A percentile compares a stretch with the other conserved stretches of the same genome.
These are phyloP conservation scores for Caenorhabditis japonica DNA, from an alignment of 2,888 invertebrate species.

Conservation along the genomic window DNA sequence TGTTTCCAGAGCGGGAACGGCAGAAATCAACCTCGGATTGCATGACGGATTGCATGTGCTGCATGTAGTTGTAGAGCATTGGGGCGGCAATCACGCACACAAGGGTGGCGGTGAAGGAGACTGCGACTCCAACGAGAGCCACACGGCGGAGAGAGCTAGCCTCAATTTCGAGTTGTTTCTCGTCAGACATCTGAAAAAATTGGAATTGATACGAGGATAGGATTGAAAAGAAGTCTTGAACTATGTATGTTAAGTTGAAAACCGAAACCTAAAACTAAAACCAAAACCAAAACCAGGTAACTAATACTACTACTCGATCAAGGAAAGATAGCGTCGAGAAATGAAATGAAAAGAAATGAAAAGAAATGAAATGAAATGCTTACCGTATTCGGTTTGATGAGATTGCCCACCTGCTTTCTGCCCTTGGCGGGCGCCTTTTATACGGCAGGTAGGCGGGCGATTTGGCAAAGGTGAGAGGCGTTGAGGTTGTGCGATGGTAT, in stretches of 20 bases:
- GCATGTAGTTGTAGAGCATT: slow-evolving; percentile 75
- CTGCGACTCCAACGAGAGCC: slow-evolving; percentile 71
- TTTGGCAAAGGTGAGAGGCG: slow-evolving; percentile 47
- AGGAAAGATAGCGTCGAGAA: slow-evolving; percentile 12
- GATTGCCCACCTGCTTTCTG: slow-evolving; percentile 59
- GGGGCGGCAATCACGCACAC: slow-evolving; percentile 71
- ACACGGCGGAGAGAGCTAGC: slow-evolving; percentile 67
- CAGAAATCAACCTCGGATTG: slow-evolving; percentile 72
- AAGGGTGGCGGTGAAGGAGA: slow-evolving; percentile 68
- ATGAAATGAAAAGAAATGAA: slow-evolving; percentile 29
- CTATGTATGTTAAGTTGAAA: no score
- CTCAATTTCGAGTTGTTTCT: slow-evolving; percentile 67
- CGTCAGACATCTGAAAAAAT: slow-evolving; percentile 62
- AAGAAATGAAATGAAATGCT: no score
- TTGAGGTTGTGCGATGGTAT: slow-evolving; percentile 24
- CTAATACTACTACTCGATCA: not conserved
- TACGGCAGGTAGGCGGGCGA: slow-evolving; percentile 60
- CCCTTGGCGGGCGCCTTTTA: slow-evolving; percentile 50
- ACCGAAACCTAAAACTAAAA: not conserved
- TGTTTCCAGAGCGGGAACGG: slow-evolving; percentile 69
- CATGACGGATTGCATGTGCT: slow-evolving; percentile 73
- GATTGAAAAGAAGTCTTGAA: no score
- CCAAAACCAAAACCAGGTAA: not conserved
- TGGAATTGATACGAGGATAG: not conserved
- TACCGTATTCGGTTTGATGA: slow-evolving; percentile 56